Percentiles rank a stretch among this genome's conserved stretches.
These are phyloP conservation scores for Melipona beecheii DNA, from an alignment of 2,888 invertebrate species.

Conservation along the genomic window DNA sequence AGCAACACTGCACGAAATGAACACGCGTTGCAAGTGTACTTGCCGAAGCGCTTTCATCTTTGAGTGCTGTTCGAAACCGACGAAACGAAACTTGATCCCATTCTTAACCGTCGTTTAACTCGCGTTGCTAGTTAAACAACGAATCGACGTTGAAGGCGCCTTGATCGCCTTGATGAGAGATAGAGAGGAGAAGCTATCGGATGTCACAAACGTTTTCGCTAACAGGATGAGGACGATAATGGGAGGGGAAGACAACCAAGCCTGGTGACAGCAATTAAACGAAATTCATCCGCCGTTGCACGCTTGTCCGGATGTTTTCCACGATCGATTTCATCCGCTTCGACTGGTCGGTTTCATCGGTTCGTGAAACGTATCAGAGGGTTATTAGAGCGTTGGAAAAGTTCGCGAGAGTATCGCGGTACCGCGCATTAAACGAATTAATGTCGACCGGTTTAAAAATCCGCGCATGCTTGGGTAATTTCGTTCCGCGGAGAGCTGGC, in stretches of 20 bases:
- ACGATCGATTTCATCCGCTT: not conserved
- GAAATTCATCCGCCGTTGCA: not conserved
- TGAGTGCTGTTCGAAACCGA: too few relatives aligned
- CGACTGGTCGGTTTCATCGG: not conserved
- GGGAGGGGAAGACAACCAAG: not conserved
- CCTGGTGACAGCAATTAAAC: conserved; percentile 36
- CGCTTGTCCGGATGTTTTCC: not conserved
- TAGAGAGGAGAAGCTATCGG: not conserved
- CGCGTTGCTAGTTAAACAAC: not conserved
- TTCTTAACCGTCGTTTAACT: not conserved
- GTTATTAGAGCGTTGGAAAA: conserved; percentile 3
- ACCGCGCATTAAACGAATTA: conserved; percentile 31
- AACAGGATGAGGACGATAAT: conserved; percentile 6
- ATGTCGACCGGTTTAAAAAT: not conserved
- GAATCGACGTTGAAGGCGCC: not conserved
- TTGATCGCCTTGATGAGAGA: not conserved
- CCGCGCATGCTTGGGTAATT: not conserved
- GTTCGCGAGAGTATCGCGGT: not conserved
- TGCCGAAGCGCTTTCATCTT: too few relatives aligned
- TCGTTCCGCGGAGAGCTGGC: not conserved
- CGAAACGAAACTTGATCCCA: not conserved
- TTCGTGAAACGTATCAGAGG: conserved; percentile 10
- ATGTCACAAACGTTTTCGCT: conserved; percentile 9
- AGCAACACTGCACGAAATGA: too few relatives aligned
- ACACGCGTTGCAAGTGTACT: too few relatives aligned